These are phyloP conservation scores for Phenganax subtilis DNA, from an alignment of 92 coral and sea anemone species.

Conservation along the genomic window DNA sequence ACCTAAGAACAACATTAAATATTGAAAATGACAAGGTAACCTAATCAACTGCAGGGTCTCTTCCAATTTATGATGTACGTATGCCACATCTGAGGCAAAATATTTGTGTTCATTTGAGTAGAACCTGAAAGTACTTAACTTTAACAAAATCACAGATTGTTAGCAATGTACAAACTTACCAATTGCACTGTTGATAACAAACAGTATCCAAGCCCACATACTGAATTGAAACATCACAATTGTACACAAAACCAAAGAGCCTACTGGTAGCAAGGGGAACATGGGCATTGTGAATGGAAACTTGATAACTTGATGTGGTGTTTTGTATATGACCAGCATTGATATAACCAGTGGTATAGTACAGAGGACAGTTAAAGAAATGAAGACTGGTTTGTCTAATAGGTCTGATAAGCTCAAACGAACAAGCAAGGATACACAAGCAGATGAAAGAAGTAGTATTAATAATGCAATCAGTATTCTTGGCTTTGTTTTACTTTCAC, in stretches of 20 bases:
- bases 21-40: too few relatives aligned
- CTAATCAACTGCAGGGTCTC: too few relatives aligned
- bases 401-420: not conserved
- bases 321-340: conserved; percentile 16
- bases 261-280: conserved; percentile 17
- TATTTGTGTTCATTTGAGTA: too few relatives aligned
- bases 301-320: conserved; percentile 8
- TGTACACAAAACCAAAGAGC: not conserved
- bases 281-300: conserved; percentile 27
- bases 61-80: too few relatives aligned
- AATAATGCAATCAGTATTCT: conserved; percentile 10
- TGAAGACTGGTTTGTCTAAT: not conserved
- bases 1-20: not conserved
- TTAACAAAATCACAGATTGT: too few relatives aligned
- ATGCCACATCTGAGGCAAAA: too few relatives aligned
- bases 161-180: conserved; percentile 7
- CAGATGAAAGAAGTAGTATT: conserved; percentile 11
- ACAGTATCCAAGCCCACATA: conserved; percentile 37
- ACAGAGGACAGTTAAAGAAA: not conserved
- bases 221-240: conserved; percentile 32
- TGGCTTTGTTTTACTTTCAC: conserved; percentile 11
- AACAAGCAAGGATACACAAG: conserved; percentile 4
- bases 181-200: conserved; percentile 8
- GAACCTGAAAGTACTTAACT: too few relatives aligned
- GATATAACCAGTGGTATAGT: conserved; percentile 3